These are phyloP conservation scores for Plotosus lineatus DNA, from an alignment of 2,113 vertebrate species.

Conservation along the genomic window DNA sequence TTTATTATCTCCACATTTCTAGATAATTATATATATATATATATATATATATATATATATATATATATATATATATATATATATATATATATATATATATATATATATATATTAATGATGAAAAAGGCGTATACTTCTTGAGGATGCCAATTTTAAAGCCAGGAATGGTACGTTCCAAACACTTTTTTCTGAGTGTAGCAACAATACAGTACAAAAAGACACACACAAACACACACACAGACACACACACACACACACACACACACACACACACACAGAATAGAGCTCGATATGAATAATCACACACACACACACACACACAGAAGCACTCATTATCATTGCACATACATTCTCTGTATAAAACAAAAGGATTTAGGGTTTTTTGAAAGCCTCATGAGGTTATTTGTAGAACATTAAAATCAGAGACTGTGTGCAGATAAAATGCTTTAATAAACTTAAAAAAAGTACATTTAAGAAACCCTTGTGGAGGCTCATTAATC, in stretches of 20 bases:
- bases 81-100: too few species aligned
- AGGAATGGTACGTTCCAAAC: background rate
- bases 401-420: background rate
- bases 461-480: background rate
- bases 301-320: conserved; percentile 4
- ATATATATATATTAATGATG: background rate
- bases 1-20: too few species aligned
- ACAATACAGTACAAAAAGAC: background rate
- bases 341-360: background rate
- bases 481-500: background rate
- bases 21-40: too few species aligned
- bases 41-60: too few species aligned
- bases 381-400: background rate
- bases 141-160: background rate
- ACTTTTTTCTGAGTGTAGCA: background rate
- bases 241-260: too few species aligned
- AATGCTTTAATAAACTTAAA: background rate
- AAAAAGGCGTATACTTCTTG: background rate
- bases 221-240: too few species aligned
- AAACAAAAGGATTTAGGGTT: background rate
- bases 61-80: too few species aligned
- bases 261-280: background rate
- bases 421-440: too few species aligned
- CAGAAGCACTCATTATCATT: background rate
- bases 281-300: background rate